phyloP scores from a whole-genome alignment of 2,888 invertebrate species.

The Dryadula phaetusa region DNA sequence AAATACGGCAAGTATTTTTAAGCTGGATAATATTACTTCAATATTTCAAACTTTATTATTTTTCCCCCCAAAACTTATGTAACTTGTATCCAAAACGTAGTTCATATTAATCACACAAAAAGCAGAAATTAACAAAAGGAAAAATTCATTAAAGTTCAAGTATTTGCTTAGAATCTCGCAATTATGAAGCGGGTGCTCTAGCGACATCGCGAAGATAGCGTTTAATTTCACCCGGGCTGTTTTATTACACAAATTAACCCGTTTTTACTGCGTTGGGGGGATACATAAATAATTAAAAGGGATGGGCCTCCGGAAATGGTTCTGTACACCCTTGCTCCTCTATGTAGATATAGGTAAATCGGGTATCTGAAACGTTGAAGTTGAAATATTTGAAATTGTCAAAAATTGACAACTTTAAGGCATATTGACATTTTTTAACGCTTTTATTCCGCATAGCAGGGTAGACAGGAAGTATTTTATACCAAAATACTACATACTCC shows the following conservation, averaged over 20 bases:
- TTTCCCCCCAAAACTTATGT: neutral
- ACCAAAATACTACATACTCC: too few species aligned
- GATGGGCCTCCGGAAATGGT: conserved; percentile 49
- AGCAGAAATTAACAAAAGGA: conserved; percentile 52
- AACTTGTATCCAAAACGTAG: conserved; percentile 4
- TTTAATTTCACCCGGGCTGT: conserved; percentile 64
- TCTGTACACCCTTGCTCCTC: conserved; percentile 47
- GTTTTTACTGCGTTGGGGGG: conserved; percentile 65
- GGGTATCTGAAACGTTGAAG: conserved; percentile 22
- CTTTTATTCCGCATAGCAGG: too few species aligned
- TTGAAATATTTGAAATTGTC: neutral
- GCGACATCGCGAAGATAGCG: conserved; percentile 54
- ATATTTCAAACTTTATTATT: too few species aligned
- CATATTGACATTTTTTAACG: neutral
- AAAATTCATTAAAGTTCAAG: conserved; percentile 66
- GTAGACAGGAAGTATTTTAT: too few species aligned
- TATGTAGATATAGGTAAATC: conserved; percentile 12
- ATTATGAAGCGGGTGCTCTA: conserved; percentile 60
- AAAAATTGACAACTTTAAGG: neutral
- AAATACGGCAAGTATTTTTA: too few species aligned
- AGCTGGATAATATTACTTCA: too few species aligned
- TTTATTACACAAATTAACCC: conserved; percentile 76
- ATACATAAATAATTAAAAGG: conserved; percentile 70
- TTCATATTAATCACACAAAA: conserved; percentile 25
- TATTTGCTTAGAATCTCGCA: conserved; percentile 65